phyloP scores from a whole-genome alignment of 1,140 invertebrate species.

The Eriosoma lanigerum region DNA sequence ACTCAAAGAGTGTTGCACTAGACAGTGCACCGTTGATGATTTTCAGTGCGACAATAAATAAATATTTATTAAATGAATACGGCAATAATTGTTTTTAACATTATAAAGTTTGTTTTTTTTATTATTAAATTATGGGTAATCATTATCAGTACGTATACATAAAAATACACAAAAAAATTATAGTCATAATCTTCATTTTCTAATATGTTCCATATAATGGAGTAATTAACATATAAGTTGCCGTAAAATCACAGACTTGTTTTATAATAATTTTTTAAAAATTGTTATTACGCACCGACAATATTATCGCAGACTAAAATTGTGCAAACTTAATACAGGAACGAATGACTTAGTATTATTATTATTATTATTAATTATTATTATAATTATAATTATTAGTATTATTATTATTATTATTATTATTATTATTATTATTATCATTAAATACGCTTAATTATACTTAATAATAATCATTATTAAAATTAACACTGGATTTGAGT shows the following conservation, averaged over 20 bases:
- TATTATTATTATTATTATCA: not conserved
- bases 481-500: conserved; percentile 32
- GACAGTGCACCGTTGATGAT: no score
- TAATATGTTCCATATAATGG: conserved; percentile 42
- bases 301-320: conserved; percentile 38
- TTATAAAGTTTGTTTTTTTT: conserved; percentile 2
- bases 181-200: conserved; percentile 1
- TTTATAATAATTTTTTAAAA: conserved; percentile 50
- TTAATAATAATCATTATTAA: conserved; percentile 36
- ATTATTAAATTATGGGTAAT: conserved; percentile 41
- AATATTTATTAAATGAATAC: not conserved
- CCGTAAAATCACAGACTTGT: conserved; percentile 50
- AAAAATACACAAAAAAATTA: conserved; percentile 13
- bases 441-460: conserved; percentile 34
- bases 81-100: not conserved
- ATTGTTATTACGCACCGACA: conserved; percentile 42
- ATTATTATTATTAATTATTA: not conserved
- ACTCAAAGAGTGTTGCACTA: not conserved
- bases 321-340: conserved; percentile 50
- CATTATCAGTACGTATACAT: conserved; percentile 42
- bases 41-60: no score
- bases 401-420: not conserved
- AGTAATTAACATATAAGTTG: conserved; percentile 20
- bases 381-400: not conserved
- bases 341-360: conserved; percentile 39